These are phyloP conservation scores for Lamellibrachia satsuma DNA, from an alignment of 2,888 invertebrate genomes.

Conservation along the genomic window DNA sequence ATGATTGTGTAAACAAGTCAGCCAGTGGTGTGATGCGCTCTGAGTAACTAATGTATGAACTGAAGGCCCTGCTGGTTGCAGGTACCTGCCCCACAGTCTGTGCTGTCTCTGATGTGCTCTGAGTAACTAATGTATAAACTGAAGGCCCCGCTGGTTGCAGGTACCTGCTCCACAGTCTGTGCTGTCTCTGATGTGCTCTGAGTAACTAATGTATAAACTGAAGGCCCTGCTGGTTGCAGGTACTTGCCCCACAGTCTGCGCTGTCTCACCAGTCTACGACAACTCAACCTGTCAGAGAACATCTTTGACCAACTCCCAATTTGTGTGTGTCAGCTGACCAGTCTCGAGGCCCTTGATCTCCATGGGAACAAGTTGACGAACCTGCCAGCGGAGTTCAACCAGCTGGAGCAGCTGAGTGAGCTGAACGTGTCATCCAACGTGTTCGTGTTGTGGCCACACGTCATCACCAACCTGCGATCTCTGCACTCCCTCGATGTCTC, in stretches of 20 bases:
- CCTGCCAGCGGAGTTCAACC: constrained; percentile 56
- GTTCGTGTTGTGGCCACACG: constrained; percentile 52
- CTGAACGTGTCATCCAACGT: constrained; percentile 56
- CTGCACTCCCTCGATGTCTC: constrained; percentile 57
- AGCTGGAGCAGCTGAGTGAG: constrained; percentile 50
- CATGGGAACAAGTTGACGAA: constrained; percentile 50
- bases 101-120: constrained; percentile 40
- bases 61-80: no score
- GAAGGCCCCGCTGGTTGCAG: no score
- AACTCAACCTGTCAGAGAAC: constrained; percentile 57
- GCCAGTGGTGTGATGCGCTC: no score
- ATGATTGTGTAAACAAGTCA: no score
- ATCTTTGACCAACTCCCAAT: constrained; percentile 55
- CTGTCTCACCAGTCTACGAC: constrained; percentile 46
- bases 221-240: neutral
- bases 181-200: constrained; percentile 40
- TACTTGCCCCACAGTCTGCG: constrained; percentile 56
- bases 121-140: no score
- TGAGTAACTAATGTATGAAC: no score
- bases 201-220: neutral
- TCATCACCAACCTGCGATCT: constrained; percentile 49
- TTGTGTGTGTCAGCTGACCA: constrained; percentile 36
- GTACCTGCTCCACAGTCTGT: constrained; percentile 54
- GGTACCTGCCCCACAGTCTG: constrained; percentile 54
- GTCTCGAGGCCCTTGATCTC: constrained; percentile 40